phyloP scores from a whole-genome alignment of 2,797 vertebrate species.

The Sebastes minor region DNA sequence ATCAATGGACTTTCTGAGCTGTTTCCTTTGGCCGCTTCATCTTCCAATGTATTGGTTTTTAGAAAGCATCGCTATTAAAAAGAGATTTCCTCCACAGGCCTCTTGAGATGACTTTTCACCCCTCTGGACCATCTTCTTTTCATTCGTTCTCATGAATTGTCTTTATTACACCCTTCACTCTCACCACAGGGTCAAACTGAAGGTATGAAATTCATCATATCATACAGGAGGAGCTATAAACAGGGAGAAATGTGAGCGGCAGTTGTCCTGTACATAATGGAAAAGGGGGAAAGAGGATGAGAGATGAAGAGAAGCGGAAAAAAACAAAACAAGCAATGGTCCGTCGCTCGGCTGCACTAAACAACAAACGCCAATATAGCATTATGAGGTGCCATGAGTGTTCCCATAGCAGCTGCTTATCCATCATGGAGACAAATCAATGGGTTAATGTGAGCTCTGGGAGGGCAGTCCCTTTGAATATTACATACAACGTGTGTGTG shows the following conservation, averaged over 20 bases:
- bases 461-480: conserved; percentile 39
- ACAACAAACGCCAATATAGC: conserved; percentile 19
- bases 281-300: neutral
- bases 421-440: conserved; percentile 44
- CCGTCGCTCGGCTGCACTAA: neutral
- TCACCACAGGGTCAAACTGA: neutral
- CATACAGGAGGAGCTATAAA: conserved; percentile 2
- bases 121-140: neutral
- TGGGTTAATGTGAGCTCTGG: conserved; percentile 25
- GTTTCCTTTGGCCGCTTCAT: neutral
- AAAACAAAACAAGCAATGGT: neutral
- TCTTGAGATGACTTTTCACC: neutral
- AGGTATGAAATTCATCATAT: neutral
- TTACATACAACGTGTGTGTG: neutral
- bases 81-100: neutral
- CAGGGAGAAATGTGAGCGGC: neutral
- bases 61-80: neutral
- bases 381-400: conserved; percentile 14
- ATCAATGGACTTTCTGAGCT: neutral
- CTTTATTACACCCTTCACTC: conserved; percentile 6
- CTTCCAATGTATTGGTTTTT: neutral
- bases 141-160: neutral
- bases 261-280: neutral
- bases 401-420: conserved; percentile 28
- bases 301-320: neutral